Base-by-base conservation (phyloP, 1,140 invertebrate species). In the Drosophila asahinai region DNA sequence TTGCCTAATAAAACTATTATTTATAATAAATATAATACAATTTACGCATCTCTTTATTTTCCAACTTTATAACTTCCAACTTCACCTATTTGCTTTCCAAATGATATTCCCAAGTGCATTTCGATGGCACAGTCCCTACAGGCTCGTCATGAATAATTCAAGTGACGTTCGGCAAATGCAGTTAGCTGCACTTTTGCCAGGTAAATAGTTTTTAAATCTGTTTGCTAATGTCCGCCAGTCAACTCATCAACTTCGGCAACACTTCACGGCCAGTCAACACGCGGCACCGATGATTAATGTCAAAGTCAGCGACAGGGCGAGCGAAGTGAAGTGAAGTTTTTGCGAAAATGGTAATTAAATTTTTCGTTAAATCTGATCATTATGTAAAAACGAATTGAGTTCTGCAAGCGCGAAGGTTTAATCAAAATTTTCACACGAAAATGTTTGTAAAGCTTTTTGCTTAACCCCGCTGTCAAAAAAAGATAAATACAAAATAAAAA, bases 361-460 rank as follows among this genome's bases (percentile, higher is more conserved):
- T 73, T 71, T 71, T 45, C 49, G 70, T 60, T 73, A 73, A 73
- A 73, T 73, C 67, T 61, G 68, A 62, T 45, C 64, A 70, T 78
- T 78, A 62, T 78, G 64, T 70, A 57, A 77, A 62, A 68, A 61
- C 36, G 40, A 77, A 68, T 68, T 68, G 63, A 22, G 57, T 47
- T 63, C 49, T 76, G 75, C 64, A 27, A 45, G 38, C n/a, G 61
- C 55, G 47, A 64, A 68, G 48, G 43, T 67, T 80, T 83, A 55
- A 86, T 79, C 66, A 79, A 86, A 86, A 49, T 80, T 66, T 77
- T 71, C 83, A 77, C 68, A 86, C 63, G 33, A 60, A 76, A 66
- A 73, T 51, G 40, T 73, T 59, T 45, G 43, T 45, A 45, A 61
- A 72, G 33, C 42, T 48, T 40, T 68, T 72, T 62, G 68, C 48